These are phyloP conservation scores for Caprella mutica DNA, from an alignment of 2,888 invertebrate genomes.

Conservation along the genomic window DNA sequence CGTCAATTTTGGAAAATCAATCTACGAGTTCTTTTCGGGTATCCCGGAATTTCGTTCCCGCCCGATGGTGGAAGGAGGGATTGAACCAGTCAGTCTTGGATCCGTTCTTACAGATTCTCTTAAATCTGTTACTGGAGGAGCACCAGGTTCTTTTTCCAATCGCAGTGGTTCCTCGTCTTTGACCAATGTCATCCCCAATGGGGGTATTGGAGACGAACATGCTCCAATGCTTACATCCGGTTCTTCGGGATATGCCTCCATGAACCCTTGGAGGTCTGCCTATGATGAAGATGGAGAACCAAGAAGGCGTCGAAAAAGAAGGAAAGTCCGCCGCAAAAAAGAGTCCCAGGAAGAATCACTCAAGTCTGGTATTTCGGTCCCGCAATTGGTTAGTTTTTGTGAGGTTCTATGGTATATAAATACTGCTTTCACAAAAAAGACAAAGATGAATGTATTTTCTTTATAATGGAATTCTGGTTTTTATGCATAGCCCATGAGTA, in stretches of 20 bases:
- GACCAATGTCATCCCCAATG: neutral
- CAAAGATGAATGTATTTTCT: too few relatives aligned
- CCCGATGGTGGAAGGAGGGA: neutral
- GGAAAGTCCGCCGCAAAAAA: neutral
- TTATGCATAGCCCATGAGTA: too few relatives aligned
- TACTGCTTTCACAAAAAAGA: too few relatives aligned
- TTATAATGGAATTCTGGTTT: too few relatives aligned
- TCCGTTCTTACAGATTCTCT: neutral
- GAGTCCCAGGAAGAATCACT: neutral
- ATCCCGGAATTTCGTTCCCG: too few relatives aligned
- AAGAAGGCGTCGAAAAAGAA: neutral
- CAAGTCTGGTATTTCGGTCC: slow-evolving; percentile 1
- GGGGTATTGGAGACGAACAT: neutral
- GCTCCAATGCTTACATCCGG: neutral
- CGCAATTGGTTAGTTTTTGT: neutral
- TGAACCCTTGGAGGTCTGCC: neutral
- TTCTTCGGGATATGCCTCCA: neutral
- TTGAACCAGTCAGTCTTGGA: neutral
- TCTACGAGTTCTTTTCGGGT: too few relatives aligned
- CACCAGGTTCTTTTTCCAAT: neutral
- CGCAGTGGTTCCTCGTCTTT: neutral
- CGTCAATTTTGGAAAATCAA: too few relatives aligned
- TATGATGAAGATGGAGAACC: neutral
- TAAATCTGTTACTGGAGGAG: slow-evolving; percentile 3
- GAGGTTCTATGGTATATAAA: too few relatives aligned